Evolutionary conservation across 2,888 invertebrate species (phyloP).

Genomic region (Sialis fuliginosa): DNA sequence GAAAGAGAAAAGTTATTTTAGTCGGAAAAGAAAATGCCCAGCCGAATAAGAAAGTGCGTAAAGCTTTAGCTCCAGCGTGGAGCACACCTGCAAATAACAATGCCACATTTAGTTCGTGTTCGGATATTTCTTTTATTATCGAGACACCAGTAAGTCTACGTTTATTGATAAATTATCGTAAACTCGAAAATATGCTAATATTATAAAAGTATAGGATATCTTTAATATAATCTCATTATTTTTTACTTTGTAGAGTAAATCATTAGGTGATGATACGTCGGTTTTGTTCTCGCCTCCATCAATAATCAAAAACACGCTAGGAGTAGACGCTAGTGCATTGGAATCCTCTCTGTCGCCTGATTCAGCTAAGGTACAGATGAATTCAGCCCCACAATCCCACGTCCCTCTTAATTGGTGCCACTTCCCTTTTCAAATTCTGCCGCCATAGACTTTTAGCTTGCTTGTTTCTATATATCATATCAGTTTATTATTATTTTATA

Average conservation of each 20-base stretch:
- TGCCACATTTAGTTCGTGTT: constrained; percentile 12
- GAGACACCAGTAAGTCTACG: constrained; percentile 56
- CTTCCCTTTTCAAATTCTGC: constrained; percentile 4
- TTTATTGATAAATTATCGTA: neutral
- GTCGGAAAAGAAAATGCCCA: constrained; percentile 50
- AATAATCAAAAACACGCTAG: constrained; percentile 65
- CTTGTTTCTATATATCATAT: constrained; percentile 1
- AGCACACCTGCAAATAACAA: constrained; percentile 23
- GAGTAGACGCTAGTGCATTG: constrained; percentile 41
- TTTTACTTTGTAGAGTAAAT: constrained; percentile 54
- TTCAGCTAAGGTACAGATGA: constrained; percentile 21
- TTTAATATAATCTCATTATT: neutral
- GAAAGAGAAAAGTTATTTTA: constrained; percentile 17
- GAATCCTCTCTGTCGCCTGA: constrained; percentile 27
- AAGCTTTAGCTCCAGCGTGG: constrained; percentile 65
- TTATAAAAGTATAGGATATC: neutral
- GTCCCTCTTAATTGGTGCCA: neutral
- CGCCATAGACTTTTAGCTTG: neutral
- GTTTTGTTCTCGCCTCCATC: constrained; percentile 75
- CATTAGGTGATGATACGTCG: constrained; percentile 57
- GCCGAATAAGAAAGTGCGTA: constrained; percentile 57
- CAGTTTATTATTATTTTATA: too few relatives aligned
- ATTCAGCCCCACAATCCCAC: constrained; percentile 3
- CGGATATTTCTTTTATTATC: constrained; percentile 51
- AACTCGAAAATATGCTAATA: neutral